A percentile compares a stretch with the other conserved stretches of the same genome.
Conservation (phyloP, 1,140 invertebrate genomes). For the Calephelis virginiensis region DNA sequence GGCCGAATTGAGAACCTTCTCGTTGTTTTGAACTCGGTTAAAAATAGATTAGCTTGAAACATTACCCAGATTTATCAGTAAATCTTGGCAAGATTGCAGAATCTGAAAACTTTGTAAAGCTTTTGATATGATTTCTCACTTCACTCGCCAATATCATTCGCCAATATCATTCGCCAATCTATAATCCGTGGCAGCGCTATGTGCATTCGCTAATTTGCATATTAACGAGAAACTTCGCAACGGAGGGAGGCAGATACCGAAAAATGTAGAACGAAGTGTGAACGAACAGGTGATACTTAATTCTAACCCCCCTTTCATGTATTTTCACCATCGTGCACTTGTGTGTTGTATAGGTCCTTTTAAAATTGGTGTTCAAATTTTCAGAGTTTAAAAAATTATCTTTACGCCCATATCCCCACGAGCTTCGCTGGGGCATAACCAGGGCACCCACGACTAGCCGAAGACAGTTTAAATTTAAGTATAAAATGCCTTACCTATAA, state of each 20-base stretch:
- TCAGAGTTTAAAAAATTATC: too few relatives aligned
- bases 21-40: too few relatives aligned
- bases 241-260: neutral
- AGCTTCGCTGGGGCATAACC: too few relatives aligned
- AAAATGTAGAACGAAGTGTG: slow-evolving; percentile 2
- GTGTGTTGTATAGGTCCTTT: too few relatives aligned
- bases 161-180: slow-evolving; percentile 3
- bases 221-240: slow-evolving; percentile 11
- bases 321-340: neutral
- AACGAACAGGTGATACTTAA: slow-evolving; percentile 13
- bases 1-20: too few relatives aligned
- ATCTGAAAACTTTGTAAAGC: neutral
- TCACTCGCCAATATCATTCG: neutral
- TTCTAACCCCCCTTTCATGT: neutral
- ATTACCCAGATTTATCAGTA: too few relatives aligned
- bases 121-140: neutral
- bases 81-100: neutral
- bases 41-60: too few relatives aligned
- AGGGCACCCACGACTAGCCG: too few relatives aligned
- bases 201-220: slow-evolving; percentile 4
- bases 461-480: too few relatives aligned
- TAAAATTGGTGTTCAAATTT: too few relatives aligned
- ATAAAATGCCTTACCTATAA: too few relatives aligned
- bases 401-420: too few relatives aligned
- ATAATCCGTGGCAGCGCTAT: slow-evolving; percentile 5